These are phyloP conservation scores for Melanotaenia pygmaea DNA, from an alignment of 2,797 vertebrate genomes.

Conservation along the genomic window DNA sequence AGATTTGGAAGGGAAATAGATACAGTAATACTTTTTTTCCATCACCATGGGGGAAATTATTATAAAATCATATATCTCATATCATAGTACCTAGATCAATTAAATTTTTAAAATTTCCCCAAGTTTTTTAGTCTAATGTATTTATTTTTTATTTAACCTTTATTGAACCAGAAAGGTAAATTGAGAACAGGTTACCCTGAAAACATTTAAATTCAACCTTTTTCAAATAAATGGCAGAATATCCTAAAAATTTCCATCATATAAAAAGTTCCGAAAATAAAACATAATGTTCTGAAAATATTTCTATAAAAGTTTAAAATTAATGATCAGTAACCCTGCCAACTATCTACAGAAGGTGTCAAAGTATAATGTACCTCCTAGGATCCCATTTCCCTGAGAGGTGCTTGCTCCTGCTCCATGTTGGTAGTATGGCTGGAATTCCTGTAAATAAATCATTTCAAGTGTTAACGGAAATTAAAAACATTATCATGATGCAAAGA, in stretches of 20 bases:
- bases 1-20: background rate
- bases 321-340: background rate
- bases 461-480: background rate
- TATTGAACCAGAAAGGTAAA: no score
- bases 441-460: slow-evolving; percentile 53
- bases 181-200: background rate
- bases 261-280: background rate
- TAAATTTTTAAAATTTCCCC: no score
- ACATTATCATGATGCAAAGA: background rate
- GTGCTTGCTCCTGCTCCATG: slow-evolving; percentile 85
- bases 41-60: no score
- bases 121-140: no score
- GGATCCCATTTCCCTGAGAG: slow-evolving; percentile 87
- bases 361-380: slow-evolving; percentile 77
- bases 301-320: background rate
- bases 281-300: background rate
- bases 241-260: background rate
- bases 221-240: background rate
- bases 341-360: background rate
- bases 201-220: slow-evolving; percentile 1
- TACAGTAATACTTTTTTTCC: no score
- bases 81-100: no score
- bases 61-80: no score
- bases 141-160: no score
- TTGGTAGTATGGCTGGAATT: slow-evolving; percentile 90